Base-by-base conservation (phyloP, 2,797 vertebrate genomes). In the Labroides dimidiatus region DNA sequence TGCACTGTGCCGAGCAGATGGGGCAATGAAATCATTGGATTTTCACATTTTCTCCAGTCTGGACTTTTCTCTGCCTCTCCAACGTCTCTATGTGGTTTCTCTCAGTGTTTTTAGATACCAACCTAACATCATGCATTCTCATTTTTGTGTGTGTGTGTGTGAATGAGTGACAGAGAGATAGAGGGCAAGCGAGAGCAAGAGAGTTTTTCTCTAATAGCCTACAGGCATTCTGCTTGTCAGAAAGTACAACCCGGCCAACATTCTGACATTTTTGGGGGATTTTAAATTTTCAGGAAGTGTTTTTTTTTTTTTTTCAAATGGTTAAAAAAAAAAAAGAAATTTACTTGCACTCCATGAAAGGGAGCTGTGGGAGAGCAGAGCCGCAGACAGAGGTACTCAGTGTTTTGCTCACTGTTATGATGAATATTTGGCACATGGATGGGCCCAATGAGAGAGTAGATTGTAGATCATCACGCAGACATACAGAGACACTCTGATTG, bases 221-320 rank as follows among this genome's bases (percentile, higher is more conserved):
- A 48, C 27, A 59, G 57, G 62, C 54, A 63, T 20, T 24, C 41
- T 68, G 19, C 71, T 55, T 70, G 63, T 63, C 65, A 58, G 64
- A 76, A 67, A 54, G 23, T n/a, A n/a, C 49, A 45, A 71, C 30
- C 30, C 66, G 44, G 48, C 49, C 60, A 74, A n/a, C 4, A 0
- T 33, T 68, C 64, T 74, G 54, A 81, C 72, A 78, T 89, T 77
- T 77, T 55, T 84, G 81, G 62, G 81, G 62, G 79, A 88, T 87
- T 87, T 83, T 72, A 67, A 66, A 75, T 87, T 84, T 88, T 74
- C 63, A 67, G 62, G 53, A 72, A 72, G 69, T 80, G 67, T n/a
- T n/a, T n/a, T n/a, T n/a, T n/a, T n/a, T n/a, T n/a, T 74, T 77
- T 72, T 37, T 69, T 70, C 50, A 72, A 82, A 75, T 74, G 83